These are phyloP conservation scores for Lithosia quadra DNA, from an alignment of 2,888 invertebrate species.

Conservation along the genomic window DNA sequence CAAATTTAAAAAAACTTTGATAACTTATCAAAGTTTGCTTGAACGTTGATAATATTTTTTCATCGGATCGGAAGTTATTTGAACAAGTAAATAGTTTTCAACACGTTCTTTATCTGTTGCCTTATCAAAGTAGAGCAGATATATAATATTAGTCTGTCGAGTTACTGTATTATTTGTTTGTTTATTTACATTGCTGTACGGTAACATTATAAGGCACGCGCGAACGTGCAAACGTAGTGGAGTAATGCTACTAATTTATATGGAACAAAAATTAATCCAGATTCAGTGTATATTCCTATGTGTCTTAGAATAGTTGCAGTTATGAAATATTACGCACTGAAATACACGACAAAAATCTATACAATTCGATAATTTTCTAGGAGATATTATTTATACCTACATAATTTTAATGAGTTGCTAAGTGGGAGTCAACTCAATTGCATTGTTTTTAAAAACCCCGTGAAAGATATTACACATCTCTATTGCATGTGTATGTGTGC, in stretches of 20 bases:
- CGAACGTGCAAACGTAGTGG: background rate
- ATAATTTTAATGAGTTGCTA: background rate
- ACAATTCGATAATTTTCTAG: too few relatives aligned
- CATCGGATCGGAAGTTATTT: constrained; percentile 38
- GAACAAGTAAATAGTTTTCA: constrained; percentile 32
- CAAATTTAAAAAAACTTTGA: constrained; percentile 31
- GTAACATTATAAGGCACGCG: background rate
- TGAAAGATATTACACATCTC: background rate
- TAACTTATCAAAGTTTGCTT: constrained; percentile 14
- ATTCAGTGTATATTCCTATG: background rate
- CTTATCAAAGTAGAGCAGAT: constrained; percentile 29
- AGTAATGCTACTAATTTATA: too few relatives aligned
- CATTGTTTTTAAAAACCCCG: background rate
- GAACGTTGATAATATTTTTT: background rate
- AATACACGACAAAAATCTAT: background rate
- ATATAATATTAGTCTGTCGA: background rate
- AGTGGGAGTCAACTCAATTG: background rate
- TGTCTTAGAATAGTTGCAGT: background rate
- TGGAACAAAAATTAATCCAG: background rate
- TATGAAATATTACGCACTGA: too few relatives aligned
- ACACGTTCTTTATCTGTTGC: constrained; percentile 44
- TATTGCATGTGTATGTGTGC: background rate
- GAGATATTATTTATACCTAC: background rate
- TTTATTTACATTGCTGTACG: background rate
- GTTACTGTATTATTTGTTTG: background rate